Conservation (phyloP, 2,888 invertebrate species). For the Tinea trinotella region DNA sequence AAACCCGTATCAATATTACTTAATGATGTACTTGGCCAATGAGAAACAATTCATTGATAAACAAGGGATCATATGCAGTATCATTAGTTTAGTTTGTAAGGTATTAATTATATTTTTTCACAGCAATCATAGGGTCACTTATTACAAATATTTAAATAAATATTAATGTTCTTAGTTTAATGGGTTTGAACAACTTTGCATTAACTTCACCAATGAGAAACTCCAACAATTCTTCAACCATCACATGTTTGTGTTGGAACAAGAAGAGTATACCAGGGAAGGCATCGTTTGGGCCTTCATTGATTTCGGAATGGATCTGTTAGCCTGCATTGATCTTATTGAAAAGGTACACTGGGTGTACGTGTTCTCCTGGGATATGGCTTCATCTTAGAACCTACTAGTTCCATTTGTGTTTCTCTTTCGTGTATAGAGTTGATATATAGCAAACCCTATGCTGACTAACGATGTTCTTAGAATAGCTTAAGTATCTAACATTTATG, state of each 20-base stretch:
- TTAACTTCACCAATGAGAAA: constrained; percentile 99
- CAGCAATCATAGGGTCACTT: constrained; percentile 6
- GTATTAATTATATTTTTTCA: constrained; percentile 5
- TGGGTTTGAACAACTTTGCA: constrained; percentile 99
- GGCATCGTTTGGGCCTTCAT: constrained; percentile 99
- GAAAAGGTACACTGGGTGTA: constrained; percentile 86
- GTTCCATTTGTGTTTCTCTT: constrained; percentile 21
- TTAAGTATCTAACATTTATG: constrained; percentile 29
- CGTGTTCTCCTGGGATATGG: constrained; percentile 25
- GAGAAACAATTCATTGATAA: neutral
- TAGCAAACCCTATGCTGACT: constrained; percentile 26
- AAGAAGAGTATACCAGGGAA: constrained; percentile 98
- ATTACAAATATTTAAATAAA: constrained; percentile 19
- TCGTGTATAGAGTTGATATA: constrained; percentile 24
- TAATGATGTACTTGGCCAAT: no score
- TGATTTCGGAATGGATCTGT: constrained; percentile 99
- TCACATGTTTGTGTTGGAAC: constrained; percentile 99
- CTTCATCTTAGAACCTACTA: constrained; percentile 18
- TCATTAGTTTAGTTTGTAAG: neutral
- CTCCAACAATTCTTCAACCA: constrained; percentile 99
- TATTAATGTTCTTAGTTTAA: constrained; percentile 83
- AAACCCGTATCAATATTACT: no score
- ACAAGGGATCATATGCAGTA: neutral
- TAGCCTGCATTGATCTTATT: constrained; percentile 98
- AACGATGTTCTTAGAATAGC: constrained; percentile 30